These are phyloP conservation scores for Laothoe populi DNA, from an alignment of 2,888 invertebrate species.

Conservation along the genomic window DNA sequence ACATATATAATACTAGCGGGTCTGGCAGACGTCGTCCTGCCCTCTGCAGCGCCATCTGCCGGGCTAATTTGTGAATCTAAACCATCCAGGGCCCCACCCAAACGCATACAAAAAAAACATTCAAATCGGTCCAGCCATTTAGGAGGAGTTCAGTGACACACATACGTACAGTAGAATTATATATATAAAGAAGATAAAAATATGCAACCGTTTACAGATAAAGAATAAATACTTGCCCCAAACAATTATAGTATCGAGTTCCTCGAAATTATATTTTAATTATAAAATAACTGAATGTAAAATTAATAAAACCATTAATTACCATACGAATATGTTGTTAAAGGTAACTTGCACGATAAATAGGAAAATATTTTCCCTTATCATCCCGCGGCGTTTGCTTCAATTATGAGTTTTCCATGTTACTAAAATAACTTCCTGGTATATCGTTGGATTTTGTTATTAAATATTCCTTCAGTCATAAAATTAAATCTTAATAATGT, in stretches of 20 bases:
- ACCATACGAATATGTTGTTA: slow-evolving; percentile 8
- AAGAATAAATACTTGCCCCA: not conserved
- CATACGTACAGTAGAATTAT: too few species aligned
- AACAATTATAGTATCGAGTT: not conserved
- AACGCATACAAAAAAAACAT: too few species aligned
- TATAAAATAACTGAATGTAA: not conserved
- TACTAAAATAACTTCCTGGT: slow-evolving; percentile 2
- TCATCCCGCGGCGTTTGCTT: slow-evolving; percentile 17
- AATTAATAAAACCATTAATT: slow-evolving; percentile 8
- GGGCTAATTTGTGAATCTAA: too few species aligned
- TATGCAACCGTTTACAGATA: slow-evolving; percentile 26
- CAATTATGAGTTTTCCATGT: slow-evolving; percentile 17
- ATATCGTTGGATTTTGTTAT: slow-evolving; percentile 20
- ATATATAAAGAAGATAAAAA: too few species aligned
- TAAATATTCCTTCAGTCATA: slow-evolving; percentile 10
- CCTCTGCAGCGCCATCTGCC: too few species aligned
- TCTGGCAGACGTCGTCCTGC: too few species aligned
- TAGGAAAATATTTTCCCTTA: slow-evolving; percentile 6
- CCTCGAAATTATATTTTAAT: not conserved
- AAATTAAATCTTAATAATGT: slow-evolving; percentile 4
- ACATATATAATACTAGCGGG: too few species aligned
- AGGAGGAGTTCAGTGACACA: too few species aligned
- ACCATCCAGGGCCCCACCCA: too few species aligned
- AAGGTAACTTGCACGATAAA: not conserved
- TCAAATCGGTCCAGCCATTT: too few species aligned